Evolutionary conservation across 35 echinoderm and acorn worm species (phyloP).

Genomic region (Holothuria glaberrima): DNA sequence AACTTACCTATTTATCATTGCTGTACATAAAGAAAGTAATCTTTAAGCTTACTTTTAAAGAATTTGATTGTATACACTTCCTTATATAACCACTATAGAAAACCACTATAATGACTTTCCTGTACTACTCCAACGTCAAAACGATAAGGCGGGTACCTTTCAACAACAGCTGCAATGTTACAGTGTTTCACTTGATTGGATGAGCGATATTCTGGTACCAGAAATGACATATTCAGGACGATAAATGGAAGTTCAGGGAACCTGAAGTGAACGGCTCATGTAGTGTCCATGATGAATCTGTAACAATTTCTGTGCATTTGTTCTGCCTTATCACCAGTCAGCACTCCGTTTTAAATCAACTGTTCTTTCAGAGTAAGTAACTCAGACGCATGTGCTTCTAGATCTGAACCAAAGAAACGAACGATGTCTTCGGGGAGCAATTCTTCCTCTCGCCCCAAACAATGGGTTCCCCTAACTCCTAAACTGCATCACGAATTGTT

Average conservation of each 20-base stretch:
- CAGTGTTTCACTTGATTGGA: conserved; percentile 25
- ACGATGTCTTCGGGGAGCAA: conserved; percentile 2
- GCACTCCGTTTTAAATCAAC: neutral
- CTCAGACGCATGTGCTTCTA: neutral
- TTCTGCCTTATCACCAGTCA: conserved; percentile 16
- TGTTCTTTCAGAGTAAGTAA: conserved; percentile 25
- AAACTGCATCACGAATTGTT: conserved; percentile 8
- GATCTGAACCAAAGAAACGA: neutral
- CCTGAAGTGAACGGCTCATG: neutral
- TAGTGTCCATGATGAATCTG: conserved; percentile 28
- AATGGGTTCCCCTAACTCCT: conserved; percentile 22
- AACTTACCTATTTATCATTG: too few relatives aligned
- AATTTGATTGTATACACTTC: too few relatives aligned
- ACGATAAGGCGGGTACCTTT: neutral
- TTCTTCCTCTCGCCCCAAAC: conserved; percentile 17
- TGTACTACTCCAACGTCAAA: conserved; percentile 21
- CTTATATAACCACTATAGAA: too few relatives aligned
- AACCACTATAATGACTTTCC: too few relatives aligned
- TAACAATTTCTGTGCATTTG: conserved; percentile 22
- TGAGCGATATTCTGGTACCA: conserved; percentile 32
- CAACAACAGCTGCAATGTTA: conserved; percentile 18
- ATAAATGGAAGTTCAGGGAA: conserved; percentile 26
- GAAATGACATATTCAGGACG: conserved; percentile 1
- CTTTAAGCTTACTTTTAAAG: too few relatives aligned
- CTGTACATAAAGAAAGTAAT: too few relatives aligned